A percentile compares a stretch with the other conserved stretches of the same genome.
Evolutionary conservation across 2,888 invertebrate genomes (phyloP).

Genomic region (Crocallis elinguaria): DNA sequence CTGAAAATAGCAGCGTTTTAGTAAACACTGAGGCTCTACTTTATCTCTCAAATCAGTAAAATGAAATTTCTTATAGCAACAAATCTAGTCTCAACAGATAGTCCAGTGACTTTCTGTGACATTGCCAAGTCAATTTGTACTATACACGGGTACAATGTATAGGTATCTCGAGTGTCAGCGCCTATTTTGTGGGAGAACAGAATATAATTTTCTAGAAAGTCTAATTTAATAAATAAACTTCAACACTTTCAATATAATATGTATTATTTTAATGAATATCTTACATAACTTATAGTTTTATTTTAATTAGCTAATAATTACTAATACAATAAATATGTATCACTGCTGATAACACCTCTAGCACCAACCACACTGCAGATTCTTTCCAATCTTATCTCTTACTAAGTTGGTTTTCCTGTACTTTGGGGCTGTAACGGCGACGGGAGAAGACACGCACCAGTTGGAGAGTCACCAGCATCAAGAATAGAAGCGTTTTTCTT

Average conservation of each 20-base stretch:
- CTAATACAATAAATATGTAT: slow-evolving; percentile 36
- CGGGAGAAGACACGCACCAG: slow-evolving; percentile 79
- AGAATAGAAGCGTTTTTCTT: slow-evolving; percentile 61
- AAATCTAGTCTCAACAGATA: background rate
- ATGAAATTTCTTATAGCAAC: background rate
- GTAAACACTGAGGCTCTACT: too few species aligned
- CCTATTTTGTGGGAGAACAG: too few species aligned
- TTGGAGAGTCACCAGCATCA: slow-evolving; percentile 72
- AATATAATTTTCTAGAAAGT: too few species aligned
- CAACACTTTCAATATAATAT: background rate
- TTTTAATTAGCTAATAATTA: slow-evolving; percentile 40
- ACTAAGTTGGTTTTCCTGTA: slow-evolving; percentile 52
- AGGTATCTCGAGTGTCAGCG: background rate
- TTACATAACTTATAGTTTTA: background rate
- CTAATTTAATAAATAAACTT: too few species aligned
- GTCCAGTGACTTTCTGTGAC: background rate
- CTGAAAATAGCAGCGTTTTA: too few species aligned
- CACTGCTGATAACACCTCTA: slow-evolving; percentile 37
- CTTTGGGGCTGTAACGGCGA: slow-evolving; percentile 85
- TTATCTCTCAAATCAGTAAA: background rate
- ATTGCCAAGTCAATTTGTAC: background rate
- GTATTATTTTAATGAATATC: background rate
- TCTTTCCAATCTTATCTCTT: slow-evolving; percentile 11
- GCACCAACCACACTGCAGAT: slow-evolving; percentile 44
- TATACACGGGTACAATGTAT: background rate